Base-by-base conservation (phyloP, 2,888 invertebrate species). In the Drosophila atroscutellata region DNA sequence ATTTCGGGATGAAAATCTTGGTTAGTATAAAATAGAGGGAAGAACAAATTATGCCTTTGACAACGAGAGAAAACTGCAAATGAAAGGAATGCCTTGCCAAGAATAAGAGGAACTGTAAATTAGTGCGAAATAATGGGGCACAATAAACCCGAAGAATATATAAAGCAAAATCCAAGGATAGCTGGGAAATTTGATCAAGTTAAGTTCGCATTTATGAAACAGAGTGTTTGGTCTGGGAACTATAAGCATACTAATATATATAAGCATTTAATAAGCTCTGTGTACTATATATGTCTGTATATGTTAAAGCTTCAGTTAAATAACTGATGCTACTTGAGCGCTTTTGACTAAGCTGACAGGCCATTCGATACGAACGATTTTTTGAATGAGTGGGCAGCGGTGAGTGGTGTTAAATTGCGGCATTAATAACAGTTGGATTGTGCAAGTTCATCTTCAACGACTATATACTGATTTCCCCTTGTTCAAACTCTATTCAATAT, bases 381-480 rank as follows among this genome's bases (percentile, higher is more conserved):
- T 54, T 28, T 54, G 47, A 20, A 26, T 24, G 56, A 54, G 56
- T 45, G 20, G 39, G 50, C 28, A 30, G 26, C 24, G 26, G 24
- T 49, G 32, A 28, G n/a, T 39, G 37, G 50, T 62, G 37, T 49
- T 49, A 37, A 37, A 47, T 34, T 49, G 58, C 49, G 55, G 28
- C 49, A 65, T 71, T 78, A 82, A 79, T 75, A 82, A 79, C 79
- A 79, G 82, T 54, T 59, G 56, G 42, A 66, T 70, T 55, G 70
- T 65, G 61, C 28, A 76, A 56, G 50, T 59, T 80, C 62, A 45
- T 75, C 62, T 80, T 71, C 49, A 60, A 60, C 47, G 55, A 63
- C 37, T 30, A 26, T 36, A 58, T 68, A 74, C 79, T 76, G 77
- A 76, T 77, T 60, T 76, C 42, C 51, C 49, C 61, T 66, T 77